Evolutionary conservation across 2,888 invertebrate genomes (phyloP), one percentile per base, ranked within the genome.

Genomic region (Aphidius colemani): DNA sequence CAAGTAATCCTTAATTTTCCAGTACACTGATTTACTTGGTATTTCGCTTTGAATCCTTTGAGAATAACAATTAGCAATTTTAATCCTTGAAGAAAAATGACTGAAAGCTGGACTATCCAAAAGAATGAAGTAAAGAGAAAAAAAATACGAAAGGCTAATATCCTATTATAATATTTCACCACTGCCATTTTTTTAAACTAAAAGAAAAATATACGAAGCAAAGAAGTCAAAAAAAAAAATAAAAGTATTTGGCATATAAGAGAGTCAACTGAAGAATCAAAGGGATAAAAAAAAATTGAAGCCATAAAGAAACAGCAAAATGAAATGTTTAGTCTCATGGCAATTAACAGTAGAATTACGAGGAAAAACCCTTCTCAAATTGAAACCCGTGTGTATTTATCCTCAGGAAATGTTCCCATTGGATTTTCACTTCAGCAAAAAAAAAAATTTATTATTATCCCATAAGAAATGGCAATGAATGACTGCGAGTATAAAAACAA

Each of bases 61-160:
- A 71, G 72, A 75, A 72, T 77, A 79, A 77, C 78, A 79, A 78
- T 79, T 79, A 79, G 75, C 74, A 71, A 75, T 76, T 72, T 77
- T 78, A 78, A 79, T 78, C 76, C 78, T 61, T 62, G 39, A 48
- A 57, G 46, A 61, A 46, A 55, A 40, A 39, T 18, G 53, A 63
- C 46, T 18, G 30, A 30, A 30, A 18, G 41, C 59, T 53, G 46
- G 46, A 60, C 18, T 45, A 63, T 65, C 63, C 55, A 30, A 58
- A 58, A 56, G 13, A 59, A 43, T 11, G 43, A 60, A 40, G 53
- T 18, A 53, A 51, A 48, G 59, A 61, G 55, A 50, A 11, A 51
- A 49, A 39, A 60, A 58, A 43, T 46, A n/a, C 30, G 10, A 67
- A 8, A 39, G 13, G 39, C 30, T 30, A 30, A 30, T 30, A 30